Evolutionary conservation across 2,888 invertebrate genomes (phyloP).

Genomic region (Pandemis heparana): DNA sequence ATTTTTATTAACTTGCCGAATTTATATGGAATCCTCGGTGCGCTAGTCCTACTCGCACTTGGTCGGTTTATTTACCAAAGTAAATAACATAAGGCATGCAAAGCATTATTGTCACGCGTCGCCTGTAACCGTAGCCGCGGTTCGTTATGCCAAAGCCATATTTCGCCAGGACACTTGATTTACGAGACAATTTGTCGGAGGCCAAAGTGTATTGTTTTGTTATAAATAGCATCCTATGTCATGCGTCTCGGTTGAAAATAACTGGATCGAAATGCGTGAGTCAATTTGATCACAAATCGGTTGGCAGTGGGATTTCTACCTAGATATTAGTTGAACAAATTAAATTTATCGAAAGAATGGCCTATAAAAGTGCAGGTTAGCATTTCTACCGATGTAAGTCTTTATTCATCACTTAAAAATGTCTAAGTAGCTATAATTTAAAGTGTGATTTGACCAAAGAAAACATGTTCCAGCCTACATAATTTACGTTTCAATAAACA

Average conservation of each 20-base stretch:
- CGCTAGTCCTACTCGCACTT: no score
- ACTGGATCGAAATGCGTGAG: background rate
- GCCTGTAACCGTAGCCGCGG: conserved; percentile 31
- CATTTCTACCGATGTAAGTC: no score
- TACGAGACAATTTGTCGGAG: conserved; percentile 44
- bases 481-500: background rate
- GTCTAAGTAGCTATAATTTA: no score
- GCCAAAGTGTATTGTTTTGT: conserved; percentile 41
- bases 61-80: background rate
- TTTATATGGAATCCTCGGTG: no score
- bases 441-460: no score
- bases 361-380: no score
- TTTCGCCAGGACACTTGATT: conserved; percentile 43
- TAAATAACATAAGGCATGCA: conserved; percentile 27
- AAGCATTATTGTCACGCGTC: conserved; percentile 27
- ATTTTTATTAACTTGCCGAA: no score
- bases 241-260: conserved; percentile 22
- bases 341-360: no score
- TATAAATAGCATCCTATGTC: conserved; percentile 35
- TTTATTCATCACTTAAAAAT: no score
- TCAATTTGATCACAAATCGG: background rate
- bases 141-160: conserved; percentile 38
- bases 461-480: background rate
- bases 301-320: no score
- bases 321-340: no score